A percentile compares a stretch with the other conserved stretches of the same genome.
Evolutionary conservation across 2,113 vertebrate species (phyloP).

Genomic region (Podilymbus podiceps): DNA sequence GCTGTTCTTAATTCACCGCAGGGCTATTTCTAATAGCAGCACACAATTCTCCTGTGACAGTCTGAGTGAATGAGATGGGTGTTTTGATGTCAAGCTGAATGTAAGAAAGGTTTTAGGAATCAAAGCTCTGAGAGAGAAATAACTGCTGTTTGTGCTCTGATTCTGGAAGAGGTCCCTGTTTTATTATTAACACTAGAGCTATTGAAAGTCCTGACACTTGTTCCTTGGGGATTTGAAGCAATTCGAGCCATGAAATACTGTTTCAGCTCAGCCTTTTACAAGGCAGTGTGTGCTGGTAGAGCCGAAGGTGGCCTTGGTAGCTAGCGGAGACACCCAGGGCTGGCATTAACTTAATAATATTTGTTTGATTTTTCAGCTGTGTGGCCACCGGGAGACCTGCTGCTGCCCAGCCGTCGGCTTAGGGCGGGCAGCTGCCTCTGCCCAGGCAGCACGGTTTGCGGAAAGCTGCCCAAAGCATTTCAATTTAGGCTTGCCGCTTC

Average conservation of each 20-base stretch:
- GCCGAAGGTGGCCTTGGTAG: neutral
- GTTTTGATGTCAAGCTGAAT: constrained; percentile 49
- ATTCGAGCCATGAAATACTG: constrained; percentile 23
- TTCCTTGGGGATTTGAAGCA: constrained; percentile 19
- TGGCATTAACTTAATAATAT: neutral
- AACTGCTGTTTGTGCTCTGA: constrained; percentile 21
- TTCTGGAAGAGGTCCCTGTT: constrained; percentile 25
- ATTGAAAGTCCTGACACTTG: constrained; percentile 26
- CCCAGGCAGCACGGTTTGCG: neutral
- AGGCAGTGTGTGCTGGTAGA: neutral
- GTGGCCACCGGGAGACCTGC: neutral
- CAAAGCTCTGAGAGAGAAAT: constrained; percentile 54
- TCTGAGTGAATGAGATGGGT: constrained; percentile 55
- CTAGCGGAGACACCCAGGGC: neutral
- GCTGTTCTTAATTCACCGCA: constrained; percentile 54
- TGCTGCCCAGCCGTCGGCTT: neutral
- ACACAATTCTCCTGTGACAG: constrained; percentile 25
- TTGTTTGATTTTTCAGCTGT: neutral
- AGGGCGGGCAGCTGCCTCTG: neutral
- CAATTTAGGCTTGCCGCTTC: neutral
- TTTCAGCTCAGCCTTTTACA: neutral
- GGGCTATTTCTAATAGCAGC: constrained; percentile 39
- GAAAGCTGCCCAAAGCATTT: neutral
- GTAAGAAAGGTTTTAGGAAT: constrained; percentile 53
- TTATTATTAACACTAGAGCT: constrained; percentile 18